Percentiles rank a stretch among this genome's conserved stretches.
These are phyloP conservation scores for Macheiramphus alcinus DNA, from an alignment of 2,113 vertebrate genomes.

Conservation along the genomic window DNA sequence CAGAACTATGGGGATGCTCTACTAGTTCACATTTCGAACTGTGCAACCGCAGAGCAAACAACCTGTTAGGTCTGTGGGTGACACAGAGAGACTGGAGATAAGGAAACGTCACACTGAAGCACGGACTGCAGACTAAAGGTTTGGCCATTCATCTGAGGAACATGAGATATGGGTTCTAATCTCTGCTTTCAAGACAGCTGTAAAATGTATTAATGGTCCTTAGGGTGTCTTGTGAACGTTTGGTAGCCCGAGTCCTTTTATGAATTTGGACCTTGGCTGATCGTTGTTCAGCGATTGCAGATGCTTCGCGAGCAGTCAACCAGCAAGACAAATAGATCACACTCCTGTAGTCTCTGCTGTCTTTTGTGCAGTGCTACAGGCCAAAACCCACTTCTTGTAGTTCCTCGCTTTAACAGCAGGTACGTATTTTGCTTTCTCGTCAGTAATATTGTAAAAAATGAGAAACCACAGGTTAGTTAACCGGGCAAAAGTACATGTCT, in stretches of 20 bases:
- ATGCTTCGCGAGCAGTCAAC: accelerated
- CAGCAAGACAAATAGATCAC: neutral
- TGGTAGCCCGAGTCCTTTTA: neutral
- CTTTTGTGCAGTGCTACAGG: neutral
- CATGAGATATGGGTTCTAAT: neutral
- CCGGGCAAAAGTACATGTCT: neutral
- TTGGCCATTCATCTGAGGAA: neutral
- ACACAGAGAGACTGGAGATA: neutral
- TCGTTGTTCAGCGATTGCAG: neutral
- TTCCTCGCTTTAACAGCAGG: neutral
- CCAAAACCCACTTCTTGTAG: neutral
- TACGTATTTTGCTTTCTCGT: neutral
- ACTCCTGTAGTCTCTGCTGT: neutral
- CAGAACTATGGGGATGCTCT: neutral
- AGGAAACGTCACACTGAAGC: neutral
- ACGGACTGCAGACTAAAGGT: neutral
- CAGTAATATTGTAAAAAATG: neutral
- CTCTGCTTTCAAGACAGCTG: neutral
- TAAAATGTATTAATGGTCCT: neutral
- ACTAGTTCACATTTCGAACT: neutral
- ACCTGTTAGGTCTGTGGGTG: too few relatives aligned
- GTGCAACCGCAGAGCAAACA: neutral
- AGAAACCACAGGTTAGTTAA: neutral
- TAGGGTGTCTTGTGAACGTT: neutral
- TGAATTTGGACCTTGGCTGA: neutral